Percentiles rank a stretch among this genome's conserved stretches.
phyloP scores from a whole-genome alignment of 2,797 vertebrate genomes.

The Pteronotus mesoamericanus region DNA sequence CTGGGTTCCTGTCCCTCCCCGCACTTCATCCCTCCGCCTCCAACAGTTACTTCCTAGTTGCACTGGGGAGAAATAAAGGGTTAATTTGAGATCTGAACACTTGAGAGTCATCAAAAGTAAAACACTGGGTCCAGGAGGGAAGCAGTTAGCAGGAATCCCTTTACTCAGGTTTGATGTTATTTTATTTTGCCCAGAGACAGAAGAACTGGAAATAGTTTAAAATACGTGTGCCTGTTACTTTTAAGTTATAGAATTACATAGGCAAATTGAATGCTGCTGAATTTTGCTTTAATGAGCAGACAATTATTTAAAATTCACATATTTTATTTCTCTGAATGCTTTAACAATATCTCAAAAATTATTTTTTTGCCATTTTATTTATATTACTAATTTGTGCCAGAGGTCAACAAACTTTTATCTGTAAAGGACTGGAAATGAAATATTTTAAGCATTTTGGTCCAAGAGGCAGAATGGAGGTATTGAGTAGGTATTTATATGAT shows the following conservation, averaged over 20 bases:
- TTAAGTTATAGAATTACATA: not conserved
- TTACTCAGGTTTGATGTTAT: not conserved
- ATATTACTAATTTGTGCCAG: not conserved
- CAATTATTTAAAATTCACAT: not conserved
- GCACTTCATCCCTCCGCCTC: not conserved
- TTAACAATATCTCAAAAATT: not conserved
- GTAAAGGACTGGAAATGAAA: not conserved
- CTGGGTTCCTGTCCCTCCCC: too few species aligned
- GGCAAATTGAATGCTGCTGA: not conserved
- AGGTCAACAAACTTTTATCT: not conserved
- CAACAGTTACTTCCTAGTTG: not conserved
- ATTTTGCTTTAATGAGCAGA: not conserved
- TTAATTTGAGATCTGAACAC: not conserved
- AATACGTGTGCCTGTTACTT: not conserved
- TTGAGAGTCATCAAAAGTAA: not conserved
- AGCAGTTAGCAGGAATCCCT: not conserved
- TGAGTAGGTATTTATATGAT: not conserved
- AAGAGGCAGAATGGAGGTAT: not conserved
- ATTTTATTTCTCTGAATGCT: not conserved
- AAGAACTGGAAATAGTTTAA: not conserved
- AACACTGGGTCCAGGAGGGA: not conserved
- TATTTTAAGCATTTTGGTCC: not conserved
- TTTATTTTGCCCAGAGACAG: not conserved
- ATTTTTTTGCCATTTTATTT: conserved; percentile 18
- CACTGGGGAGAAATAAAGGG: not conserved